phyloP scores from a whole-genome alignment of 2,797 vertebrate genomes.

The Pseudochirops corinnae region DNA sequence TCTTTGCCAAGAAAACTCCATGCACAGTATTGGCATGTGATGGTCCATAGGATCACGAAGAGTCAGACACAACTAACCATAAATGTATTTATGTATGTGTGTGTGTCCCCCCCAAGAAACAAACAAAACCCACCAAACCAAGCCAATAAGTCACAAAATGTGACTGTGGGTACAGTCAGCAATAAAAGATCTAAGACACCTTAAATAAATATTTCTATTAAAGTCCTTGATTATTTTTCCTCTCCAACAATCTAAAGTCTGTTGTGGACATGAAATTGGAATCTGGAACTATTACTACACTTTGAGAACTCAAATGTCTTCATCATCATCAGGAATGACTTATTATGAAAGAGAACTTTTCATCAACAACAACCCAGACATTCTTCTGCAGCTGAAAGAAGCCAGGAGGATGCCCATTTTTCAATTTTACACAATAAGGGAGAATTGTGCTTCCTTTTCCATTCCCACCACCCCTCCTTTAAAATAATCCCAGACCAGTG shows the following conservation, averaged over 20 bases:
- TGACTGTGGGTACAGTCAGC: neutral
- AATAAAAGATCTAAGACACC: neutral
- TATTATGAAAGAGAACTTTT: neutral
- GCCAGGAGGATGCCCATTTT: neutral
- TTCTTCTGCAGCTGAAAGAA: constrained; percentile 20
- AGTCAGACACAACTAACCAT: neutral
- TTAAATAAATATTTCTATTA: constrained; percentile 18
- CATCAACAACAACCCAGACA: neutral
- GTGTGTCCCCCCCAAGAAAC: neutral
- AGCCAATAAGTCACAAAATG: constrained; percentile 18
- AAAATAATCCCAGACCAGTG: neutral
- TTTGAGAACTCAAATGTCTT: constrained; percentile 21
- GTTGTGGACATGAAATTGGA: neutral
- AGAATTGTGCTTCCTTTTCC: constrained; percentile 31
- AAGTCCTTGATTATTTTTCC: neutral
- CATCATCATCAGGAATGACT: neutral
- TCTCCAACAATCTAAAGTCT: neutral
- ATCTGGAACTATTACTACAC: neutral
- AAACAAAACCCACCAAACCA: neutral
- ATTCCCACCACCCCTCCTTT: neutral
- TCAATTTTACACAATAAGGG: neutral
- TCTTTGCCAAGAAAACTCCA: neutral
- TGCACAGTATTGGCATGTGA: neutral
- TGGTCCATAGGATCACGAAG: neutral
- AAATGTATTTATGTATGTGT: neutral